Percentiles rank a stretch among this genome's conserved stretches.
Conservation (phyloP, 2,113 vertebrate species). For the Rattus norvegicus region DNA sequence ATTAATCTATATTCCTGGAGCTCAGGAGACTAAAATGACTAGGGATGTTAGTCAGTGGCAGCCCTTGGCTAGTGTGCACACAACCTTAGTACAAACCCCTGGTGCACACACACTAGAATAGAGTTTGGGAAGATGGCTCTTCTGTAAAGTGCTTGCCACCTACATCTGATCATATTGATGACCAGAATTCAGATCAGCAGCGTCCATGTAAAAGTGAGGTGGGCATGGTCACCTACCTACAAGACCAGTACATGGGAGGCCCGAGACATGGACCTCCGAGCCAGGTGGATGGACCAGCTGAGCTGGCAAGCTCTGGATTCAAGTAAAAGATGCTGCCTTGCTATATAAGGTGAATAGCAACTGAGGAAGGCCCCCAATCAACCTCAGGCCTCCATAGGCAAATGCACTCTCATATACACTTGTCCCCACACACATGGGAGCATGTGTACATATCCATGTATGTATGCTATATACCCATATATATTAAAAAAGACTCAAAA, state of each 20-base stretch:
- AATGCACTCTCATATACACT: background rate
- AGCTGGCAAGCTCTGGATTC: background rate
- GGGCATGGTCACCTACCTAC: no score
- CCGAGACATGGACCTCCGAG: accelerated
- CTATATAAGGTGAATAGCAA: background rate
- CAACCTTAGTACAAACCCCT: background rate
- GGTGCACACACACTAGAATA: background rate
- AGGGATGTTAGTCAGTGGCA: background rate
- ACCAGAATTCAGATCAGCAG: background rate
- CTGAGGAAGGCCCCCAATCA: background rate
- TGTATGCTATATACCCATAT: background rate
- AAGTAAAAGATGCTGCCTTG: background rate
- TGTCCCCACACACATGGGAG: no score
- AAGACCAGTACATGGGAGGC: background rate
- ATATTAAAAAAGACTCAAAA: background rate
- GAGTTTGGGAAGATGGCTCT: background rate
- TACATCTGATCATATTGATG: background rate
- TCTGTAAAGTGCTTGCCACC: background rate
- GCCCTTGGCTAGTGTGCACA: background rate
- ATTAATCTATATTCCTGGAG: background rate
- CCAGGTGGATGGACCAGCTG: background rate
- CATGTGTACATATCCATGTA: background rate
- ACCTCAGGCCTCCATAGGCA: background rate
- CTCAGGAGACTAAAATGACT: background rate
- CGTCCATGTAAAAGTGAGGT: background rate